These are phyloP conservation scores for Phoxinus phoxinus DNA, from an alignment of 2,113 vertebrate genomes.

Conservation along the genomic window DNA sequence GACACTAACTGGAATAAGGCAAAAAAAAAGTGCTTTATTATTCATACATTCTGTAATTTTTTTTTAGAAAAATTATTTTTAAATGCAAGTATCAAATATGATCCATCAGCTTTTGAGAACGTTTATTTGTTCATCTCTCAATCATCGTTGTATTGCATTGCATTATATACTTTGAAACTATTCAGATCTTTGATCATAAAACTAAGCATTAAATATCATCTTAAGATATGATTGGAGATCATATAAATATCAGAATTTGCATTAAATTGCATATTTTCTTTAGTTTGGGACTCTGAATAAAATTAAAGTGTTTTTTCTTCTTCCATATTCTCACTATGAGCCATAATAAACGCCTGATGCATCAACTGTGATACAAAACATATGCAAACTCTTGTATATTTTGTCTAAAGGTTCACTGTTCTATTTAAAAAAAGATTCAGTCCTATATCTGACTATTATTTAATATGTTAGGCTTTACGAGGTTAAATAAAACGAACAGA, in stretches of 20 bases:
- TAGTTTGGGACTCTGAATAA: background rate
- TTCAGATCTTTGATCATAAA: too few species aligned
- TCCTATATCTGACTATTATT: too few species aligned
- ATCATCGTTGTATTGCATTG: background rate
- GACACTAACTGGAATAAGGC: background rate
- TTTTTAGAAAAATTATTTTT: too few species aligned
- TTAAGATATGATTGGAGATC: background rate
- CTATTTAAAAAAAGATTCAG: background rate
- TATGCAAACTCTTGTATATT: background rate
- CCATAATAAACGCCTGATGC: background rate
- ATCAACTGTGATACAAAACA: background rate
- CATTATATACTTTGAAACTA: too few species aligned
- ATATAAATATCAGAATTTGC: background rate
- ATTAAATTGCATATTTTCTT: background rate
- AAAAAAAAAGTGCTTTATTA: too few species aligned
- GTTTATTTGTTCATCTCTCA: background rate
- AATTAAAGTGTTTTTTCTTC: background rate
- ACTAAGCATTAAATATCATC: too few species aligned
- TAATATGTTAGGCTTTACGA: background rate
- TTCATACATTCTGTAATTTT: too few species aligned
- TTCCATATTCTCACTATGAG: background rate
- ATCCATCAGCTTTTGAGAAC: background rate
- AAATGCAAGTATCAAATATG: too few species aligned
- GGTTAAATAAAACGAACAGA: background rate
- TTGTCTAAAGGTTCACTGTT: background rate